These are phyloP conservation scores for Caenorhabditis remanei DNA, from an alignment of 1,140 invertebrate genomes.

Conservation along the genomic window DNA sequence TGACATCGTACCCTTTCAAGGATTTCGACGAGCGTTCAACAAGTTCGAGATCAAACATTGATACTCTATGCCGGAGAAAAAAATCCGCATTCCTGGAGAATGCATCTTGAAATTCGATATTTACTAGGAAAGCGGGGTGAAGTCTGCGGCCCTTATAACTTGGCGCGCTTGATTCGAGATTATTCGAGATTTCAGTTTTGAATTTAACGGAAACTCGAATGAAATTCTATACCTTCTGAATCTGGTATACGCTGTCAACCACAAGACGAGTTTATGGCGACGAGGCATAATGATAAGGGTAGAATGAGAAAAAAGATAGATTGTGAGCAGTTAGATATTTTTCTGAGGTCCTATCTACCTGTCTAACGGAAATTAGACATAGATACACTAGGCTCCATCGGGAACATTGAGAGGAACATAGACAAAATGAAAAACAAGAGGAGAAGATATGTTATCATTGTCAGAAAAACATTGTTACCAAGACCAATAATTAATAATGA, in stretches of 20 bases:
- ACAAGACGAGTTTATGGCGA: background rate
- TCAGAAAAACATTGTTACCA: background rate
- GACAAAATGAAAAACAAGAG: background rate
- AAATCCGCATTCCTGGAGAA: background rate
- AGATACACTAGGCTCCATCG: too few species aligned
- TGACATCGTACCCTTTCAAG: too few species aligned
- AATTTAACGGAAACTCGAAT: background rate
- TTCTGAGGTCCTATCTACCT: background rate
- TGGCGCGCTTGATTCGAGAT: background rate
- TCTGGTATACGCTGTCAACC: constrained; percentile 14
- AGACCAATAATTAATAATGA: background rate
- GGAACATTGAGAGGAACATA: background rate
- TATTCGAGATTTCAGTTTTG: background rate
- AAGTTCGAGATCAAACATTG: background rate
- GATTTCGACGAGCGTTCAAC: background rate
- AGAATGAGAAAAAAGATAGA: background rate
- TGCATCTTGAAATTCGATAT: constrained; percentile 28
- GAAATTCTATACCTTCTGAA: constrained; percentile 52
- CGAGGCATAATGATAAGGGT: background rate
- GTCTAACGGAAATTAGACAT: too few species aligned
- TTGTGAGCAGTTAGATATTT: background rate
- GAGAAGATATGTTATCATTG: background rate
- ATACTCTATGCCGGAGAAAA: background rate
- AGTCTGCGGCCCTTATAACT: background rate
- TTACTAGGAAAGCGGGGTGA: background rate